Evolutionary conservation across 1,140 invertebrate species (phyloP), one percentile per base, ranked within the genome.

Genomic region (Gonioctena quinquepunctata): DNA sequence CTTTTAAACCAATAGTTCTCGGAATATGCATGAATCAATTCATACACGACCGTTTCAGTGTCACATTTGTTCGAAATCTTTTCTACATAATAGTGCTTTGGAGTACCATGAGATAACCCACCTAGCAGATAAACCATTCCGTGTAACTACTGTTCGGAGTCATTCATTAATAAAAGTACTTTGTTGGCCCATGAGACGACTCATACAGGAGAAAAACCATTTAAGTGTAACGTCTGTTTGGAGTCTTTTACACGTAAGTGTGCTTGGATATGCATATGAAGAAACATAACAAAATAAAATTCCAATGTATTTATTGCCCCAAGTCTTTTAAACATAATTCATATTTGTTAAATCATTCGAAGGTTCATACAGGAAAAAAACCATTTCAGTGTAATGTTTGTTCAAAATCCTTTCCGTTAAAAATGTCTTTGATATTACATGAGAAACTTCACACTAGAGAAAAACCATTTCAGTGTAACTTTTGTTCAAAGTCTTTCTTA

Each of bases 151-250:
- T 59, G 56, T 6, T 23, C 56, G 5, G 79, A 79, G 73, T 77
- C 77, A 7, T 82, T 81, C 52, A 73, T 74, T 22, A 79, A 80
- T 49, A 77, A 72, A 8, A 73, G 73, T 68, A 78, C 79, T 71
- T 67, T 82, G 48, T 78, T 81, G 65, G 26, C 78, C 11, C 80
- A 82, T 57, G 70, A 77, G 48, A 64, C 76, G 13, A 78, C 76
- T 25, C 93, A 94, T 73, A 93, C 92, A 0, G 88, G 89, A 1
- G 88, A 91, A 70, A 78, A 87, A 49, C 90, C 90, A 0, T 90
- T 90, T 77, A 81, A 88, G 69, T 89, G 92, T 74, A 85, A 84
- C 0, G 87, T 88, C 49, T 95, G 93, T 76, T 86, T 87, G 3
- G 94, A 93, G 81, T 50, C 54, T 23, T 59, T 59, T 6, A 59